These are phyloP conservation scores for Alsophila aescularia DNA, from an alignment of 2,888 invertebrate genomes.

Conservation along the genomic window DNA sequence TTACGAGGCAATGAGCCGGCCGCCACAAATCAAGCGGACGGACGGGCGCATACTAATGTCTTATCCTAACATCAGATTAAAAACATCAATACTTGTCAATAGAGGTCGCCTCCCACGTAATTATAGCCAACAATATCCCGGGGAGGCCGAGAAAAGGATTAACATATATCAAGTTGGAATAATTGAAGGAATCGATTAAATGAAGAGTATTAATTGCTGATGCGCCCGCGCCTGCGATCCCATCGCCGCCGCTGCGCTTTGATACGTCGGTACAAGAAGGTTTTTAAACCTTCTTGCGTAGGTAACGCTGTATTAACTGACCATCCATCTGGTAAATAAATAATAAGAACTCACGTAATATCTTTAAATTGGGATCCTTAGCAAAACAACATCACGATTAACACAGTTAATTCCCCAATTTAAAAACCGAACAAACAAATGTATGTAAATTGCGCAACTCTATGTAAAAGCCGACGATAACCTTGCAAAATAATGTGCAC, in stretches of 20 bases:
- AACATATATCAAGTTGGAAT: constrained; percentile 82
- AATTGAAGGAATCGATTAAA: constrained; percentile 84
- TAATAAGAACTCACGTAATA: constrained; percentile 22
- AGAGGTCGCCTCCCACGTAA: constrained; percentile 83
- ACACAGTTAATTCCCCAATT: constrained; percentile 80
- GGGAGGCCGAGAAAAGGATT: constrained; percentile 77
- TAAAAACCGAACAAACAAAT: constrained; percentile 84
- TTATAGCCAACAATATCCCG: constrained; percentile 82
- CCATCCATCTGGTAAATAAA: constrained; percentile 45
- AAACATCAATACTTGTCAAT: constrained; percentile 84
- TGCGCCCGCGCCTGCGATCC: constrained; percentile 72
- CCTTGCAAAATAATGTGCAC: constrained; percentile 49
- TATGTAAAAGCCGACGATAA: constrained; percentile 79
- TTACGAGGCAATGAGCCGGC: constrained; percentile 79
- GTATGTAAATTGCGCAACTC: constrained; percentile 82
- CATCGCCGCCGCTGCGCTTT: constrained; percentile 57
- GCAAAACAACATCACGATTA: constrained; percentile 71
- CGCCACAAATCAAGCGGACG: constrained; percentile 78
- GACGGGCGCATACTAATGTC: constrained; percentile 80
- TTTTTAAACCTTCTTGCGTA: too few relatives aligned
- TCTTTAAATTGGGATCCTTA: constrained; percentile 47
- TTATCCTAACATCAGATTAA: constrained; percentile 84
- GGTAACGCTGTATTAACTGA: constrained; percentile 50
- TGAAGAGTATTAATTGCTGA: constrained; percentile 83
- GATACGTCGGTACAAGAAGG: too few relatives aligned